Evolutionary conservation across 2,888 invertebrate genomes (phyloP).

Genomic region (Drosophila meridionalis): DNA sequence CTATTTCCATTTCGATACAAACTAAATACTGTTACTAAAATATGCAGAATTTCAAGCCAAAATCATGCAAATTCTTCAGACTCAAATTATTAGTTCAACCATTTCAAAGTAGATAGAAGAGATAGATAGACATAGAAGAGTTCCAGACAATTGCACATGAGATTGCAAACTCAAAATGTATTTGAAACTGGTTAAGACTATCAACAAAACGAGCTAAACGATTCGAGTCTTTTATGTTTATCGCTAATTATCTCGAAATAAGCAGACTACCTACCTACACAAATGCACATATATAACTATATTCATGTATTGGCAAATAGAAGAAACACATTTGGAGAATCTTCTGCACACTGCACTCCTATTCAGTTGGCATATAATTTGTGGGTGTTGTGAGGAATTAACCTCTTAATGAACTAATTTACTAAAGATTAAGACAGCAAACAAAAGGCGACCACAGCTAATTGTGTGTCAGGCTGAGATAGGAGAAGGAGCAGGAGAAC

Average conservation of each 20-base stretch:
- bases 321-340: not conserved
- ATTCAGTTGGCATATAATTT: conserved; percentile 62
- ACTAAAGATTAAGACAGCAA: conserved; percentile 82
- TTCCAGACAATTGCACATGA: not conserved
- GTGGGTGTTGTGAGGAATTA: conserved; percentile 85
- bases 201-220: conserved; percentile 4
- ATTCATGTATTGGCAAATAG: conserved; percentile 14
- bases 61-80: not conserved
- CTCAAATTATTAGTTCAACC: not conserved
- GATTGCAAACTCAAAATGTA: not conserved
- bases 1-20: too few species aligned
- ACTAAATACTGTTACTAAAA: too few species aligned
- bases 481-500: conserved; percentile 27
- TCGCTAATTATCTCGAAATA: not conserved
- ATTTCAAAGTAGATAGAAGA: not conserved
- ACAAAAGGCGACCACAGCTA: conserved; percentile 69
- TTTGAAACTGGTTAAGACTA: conserved; percentile 3
- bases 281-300: not conserved
- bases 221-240: not conserved
- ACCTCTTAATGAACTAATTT: conserved; percentile 86
- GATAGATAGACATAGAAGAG: too few species aligned
- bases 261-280: not conserved
- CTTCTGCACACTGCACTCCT: conserved; percentile 7
- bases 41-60: not conserved
- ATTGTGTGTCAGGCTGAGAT: conserved; percentile 53